A percentile compares a stretch with the other conserved stretches of the same genome.
These are phyloP conservation scores for Folsomia manolachei DNA, from an alignment of 2,888 invertebrate genomes.

Conservation along the genomic window DNA sequence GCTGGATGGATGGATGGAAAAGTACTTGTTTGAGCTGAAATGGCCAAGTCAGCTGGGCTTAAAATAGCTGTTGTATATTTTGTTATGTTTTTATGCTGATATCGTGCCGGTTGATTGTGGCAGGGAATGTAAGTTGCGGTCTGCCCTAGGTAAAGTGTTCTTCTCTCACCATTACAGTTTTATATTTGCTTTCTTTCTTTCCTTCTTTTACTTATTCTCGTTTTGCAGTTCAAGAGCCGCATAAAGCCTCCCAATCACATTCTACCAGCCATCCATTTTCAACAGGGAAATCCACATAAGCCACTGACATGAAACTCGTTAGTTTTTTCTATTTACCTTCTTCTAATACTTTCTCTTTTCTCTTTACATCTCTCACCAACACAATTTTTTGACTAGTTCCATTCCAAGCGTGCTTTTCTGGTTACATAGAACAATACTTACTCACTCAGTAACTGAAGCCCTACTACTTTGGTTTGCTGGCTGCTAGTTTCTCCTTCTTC, in stretches of 20 bases:
- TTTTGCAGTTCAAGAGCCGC: neutral
- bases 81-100: neutral
- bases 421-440: no score
- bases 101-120: no score
- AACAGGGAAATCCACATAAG: constrained; percentile 23
- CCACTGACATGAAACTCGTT: constrained; percentile 25
- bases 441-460: no score
- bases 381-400: constrained; percentile 8
- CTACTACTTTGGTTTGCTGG: no score
- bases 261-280: constrained; percentile 14
- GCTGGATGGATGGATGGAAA: neutral
- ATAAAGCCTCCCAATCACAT: constrained; percentile 19
- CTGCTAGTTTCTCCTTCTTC: no score
- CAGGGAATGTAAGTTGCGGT: no score
- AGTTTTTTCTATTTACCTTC: constrained; percentile 27
- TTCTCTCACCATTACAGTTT: neutral
- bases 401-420: no score
- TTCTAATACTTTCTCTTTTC: constrained; percentile 7
- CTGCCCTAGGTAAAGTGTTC: neutral
- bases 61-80: no score
- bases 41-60: no score
- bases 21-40: neutral
- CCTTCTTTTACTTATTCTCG: neutral
- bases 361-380: neutral
- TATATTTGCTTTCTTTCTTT: neutral